Percentiles rank a stretch among this genome's conserved stretches.
Conservation (phyloP, 1,140 invertebrate genomes). For the Ruditapes philippinarum region DNA sequence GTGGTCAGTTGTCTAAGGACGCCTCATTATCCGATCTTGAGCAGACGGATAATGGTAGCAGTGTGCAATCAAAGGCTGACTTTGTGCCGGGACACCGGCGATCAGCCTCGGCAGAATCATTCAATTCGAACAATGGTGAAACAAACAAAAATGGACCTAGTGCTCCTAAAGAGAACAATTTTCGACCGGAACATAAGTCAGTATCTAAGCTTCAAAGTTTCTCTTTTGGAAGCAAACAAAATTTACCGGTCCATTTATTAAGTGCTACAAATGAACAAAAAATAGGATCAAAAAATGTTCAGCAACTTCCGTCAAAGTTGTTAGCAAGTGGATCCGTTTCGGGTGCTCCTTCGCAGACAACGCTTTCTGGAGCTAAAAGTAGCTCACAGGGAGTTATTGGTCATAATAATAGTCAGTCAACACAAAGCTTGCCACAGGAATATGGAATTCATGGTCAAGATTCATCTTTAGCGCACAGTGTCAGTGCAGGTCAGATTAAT, state of each 20-base stretch:
- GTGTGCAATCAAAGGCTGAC: conserved; percentile 49
- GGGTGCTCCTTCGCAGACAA: neutral
- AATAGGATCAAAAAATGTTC: conserved; percentile 85
- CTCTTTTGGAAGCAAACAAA: conserved; percentile 68
- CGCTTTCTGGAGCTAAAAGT: neutral
- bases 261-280: conserved; percentile 95
- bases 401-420: conserved; percentile 23
- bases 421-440: neutral
- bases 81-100: conserved; percentile 70
- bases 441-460: neutral
- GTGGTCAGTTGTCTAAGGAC: conserved; percentile 53
- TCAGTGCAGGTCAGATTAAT: conserved; percentile 17
- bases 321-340: conserved; percentile 35
- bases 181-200: conserved; percentile 61
- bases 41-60: neutral
- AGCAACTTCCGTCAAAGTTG: conserved; percentile 75
- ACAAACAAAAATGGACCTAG: conserved; percentile 64
- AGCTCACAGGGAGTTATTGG: neutral
- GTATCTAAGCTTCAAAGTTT: conserved; percentile 66
- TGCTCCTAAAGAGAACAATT: conserved; percentile 50
- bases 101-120: conserved; percentile 82
- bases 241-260: conserved; percentile 90
- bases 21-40: conserved; percentile 4
- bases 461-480: conserved; percentile 12
- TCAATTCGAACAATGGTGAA: conserved; percentile 68